Evolutionary conservation across 1,140 invertebrate species (phyloP).

Genomic region (Drosophila cardini): DNA sequence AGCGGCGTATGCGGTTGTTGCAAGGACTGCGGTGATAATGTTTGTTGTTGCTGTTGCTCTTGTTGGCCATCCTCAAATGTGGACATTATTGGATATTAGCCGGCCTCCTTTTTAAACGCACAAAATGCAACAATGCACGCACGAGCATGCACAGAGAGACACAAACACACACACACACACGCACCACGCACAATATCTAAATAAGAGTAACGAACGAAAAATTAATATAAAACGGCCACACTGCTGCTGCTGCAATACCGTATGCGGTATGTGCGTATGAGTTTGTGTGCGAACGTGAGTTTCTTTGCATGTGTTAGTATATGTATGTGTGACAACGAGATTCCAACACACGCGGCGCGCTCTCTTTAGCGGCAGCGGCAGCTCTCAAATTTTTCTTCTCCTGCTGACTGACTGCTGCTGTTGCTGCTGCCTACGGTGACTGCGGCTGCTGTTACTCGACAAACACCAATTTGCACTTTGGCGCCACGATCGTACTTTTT

Average conservation of each 20-base stretch:
- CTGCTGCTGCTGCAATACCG: conserved; percentile 71
- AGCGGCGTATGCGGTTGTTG: conserved; percentile 40
- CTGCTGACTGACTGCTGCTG: conserved; percentile 13
- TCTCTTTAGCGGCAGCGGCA: conserved; percentile 6
- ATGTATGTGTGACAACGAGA: conserved; percentile 34
- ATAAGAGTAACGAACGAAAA: conserved; percentile 44
- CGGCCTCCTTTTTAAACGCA: conserved; percentile 47
- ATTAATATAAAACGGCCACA: conserved; percentile 50
- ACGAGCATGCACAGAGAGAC: conserved; percentile 3
- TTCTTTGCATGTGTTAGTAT: conserved; percentile 6
- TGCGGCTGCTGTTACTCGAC: conserved; percentile 26
- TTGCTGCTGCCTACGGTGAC: conserved; percentile 23
- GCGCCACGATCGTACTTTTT: conserved; percentile 38
- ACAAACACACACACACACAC: conserved; percentile 34
- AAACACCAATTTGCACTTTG: conserved; percentile 51
- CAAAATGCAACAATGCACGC: conserved; percentile 51
- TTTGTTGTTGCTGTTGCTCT: conserved; percentile 23
- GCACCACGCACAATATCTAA: conserved; percentile 9
- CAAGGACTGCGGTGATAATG: conserved; percentile 10
- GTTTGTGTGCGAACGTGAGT: conserved; percentile 14
- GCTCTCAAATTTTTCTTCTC: conserved; percentile 20
- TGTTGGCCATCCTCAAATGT: conserved; percentile 59
- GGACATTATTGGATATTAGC: conserved; percentile 68
- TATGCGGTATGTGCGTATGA: conserved; percentile 6
- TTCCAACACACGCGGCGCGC: conserved; percentile 60